Evolutionary conservation across 2,113 vertebrate genomes (phyloP).

Genomic region (Tylochromis polylepis): DNA sequence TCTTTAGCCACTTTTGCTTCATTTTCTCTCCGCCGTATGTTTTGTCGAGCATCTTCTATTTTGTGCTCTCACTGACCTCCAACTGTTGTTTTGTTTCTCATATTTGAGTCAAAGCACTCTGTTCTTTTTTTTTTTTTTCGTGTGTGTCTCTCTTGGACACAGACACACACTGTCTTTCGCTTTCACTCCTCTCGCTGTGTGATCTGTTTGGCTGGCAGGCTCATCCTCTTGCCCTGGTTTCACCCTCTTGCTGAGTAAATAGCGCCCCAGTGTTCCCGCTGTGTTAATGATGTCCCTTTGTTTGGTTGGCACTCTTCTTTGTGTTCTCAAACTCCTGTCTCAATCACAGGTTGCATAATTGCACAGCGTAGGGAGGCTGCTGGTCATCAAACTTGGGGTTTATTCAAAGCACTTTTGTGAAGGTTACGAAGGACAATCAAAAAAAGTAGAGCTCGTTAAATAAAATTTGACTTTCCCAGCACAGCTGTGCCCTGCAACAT

Average conservation of each 20-base stretch:
- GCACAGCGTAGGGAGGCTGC: not conserved
- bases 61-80: not conserved
- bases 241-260: slow-evolving; percentile 45
- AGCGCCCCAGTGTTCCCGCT: slow-evolving; percentile 26
- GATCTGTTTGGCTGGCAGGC: slow-evolving; percentile 10
- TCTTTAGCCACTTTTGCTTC: not conserved
- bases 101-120: not conserved
- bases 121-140: not conserved
- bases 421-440: not conserved
- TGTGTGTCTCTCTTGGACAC: not conserved
- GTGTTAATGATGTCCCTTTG: slow-evolving; percentile 60
- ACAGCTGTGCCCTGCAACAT: not conserved
- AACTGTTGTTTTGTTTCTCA: not conserved
- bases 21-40: not conserved
- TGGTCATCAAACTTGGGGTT: not conserved
- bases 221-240: slow-evolving; percentile 37
- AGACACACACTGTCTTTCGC: not conserved
- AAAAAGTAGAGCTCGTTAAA: not conserved
- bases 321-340: slow-evolving; percentile 47
- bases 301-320: slow-evolving; percentile 37
- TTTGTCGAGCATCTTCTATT: not conserved
- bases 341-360: slow-evolving; percentile 39
- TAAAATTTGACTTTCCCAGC: not conserved
- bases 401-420: not conserved
- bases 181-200: not conserved